Evolutionary conservation across 2,797 vertebrate genomes (phyloP).

Genomic region (Anniella stebbinsi): DNA sequence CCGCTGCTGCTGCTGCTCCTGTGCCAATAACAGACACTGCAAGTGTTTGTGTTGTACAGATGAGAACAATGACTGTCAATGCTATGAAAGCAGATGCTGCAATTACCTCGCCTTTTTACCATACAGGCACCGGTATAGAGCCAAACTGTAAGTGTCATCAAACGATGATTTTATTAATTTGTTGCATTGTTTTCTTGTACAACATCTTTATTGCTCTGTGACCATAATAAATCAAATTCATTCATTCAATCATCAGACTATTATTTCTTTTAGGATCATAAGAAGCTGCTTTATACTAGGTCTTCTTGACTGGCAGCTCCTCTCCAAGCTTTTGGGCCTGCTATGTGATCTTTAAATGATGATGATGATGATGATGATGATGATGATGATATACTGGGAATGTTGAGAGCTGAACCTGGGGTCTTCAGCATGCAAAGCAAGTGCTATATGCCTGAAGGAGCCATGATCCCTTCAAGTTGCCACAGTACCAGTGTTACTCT

Average conservation of each 20-base stretch:
- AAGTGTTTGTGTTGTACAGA: constrained; percentile 68
- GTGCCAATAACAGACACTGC: constrained; percentile 70
- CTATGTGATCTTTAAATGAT: neutral
- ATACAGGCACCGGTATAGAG: neutral
- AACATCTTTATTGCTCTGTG: too few species aligned
- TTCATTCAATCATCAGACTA: neutral
- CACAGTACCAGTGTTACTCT: too few species aligned
- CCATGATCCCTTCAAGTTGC: neutral
- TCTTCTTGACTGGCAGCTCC: neutral
- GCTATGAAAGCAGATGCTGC: constrained; percentile 70
- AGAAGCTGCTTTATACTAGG: neutral
- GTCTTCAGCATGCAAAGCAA: neutral
- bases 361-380: too few species aligned
- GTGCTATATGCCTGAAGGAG: neutral
- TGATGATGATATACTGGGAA: neutral
- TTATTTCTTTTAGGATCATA: neutral
- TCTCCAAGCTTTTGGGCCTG: neutral
- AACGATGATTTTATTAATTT: neutral
- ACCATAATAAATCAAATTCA: too few species aligned
- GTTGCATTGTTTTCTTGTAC: too few species aligned
- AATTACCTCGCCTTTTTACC: neutral
- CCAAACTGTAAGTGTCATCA: constrained; percentile 39
- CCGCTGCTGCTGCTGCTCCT: constrained; percentile 76
- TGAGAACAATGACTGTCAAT: constrained; percentile 58
- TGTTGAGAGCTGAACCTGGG: neutral